Base-by-base conservation (phyloP, 2,888 invertebrate species). In the Xylophagus ater region DNA sequence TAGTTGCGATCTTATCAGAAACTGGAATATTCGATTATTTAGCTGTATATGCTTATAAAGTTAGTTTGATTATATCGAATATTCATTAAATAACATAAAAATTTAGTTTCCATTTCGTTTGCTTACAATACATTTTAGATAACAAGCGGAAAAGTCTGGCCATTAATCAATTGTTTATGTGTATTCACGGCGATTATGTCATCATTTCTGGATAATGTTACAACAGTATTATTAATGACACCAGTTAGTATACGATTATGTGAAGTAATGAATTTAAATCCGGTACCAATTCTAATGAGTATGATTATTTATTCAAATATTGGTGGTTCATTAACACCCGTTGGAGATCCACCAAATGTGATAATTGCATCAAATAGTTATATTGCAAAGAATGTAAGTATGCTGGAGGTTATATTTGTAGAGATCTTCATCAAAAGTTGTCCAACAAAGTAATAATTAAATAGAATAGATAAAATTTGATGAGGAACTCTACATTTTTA, bases 251-350 rank as follows among this genome's bases (percentile, higher is more conserved):
- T 85, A 50, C 71, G 76, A 68, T 74, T 92, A 13, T 90, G 92
- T 56, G 90, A 92, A 64, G 88, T 89, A 28, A 81, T 87, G 75
- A 78, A 81, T 47, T 59, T 93, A 35, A 86, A 92, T 60, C 92
- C 92, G 0, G 81, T 85, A 1, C 86, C 87, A 3, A 80, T 92
- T 33, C 62, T 93, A 37, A 89, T 89, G 67, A 79, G 82, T 1
- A 84, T 87, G 75, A 80, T 92, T 32, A 76, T 92, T 52, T 90
- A 83, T 59, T 87, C 88, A 13, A 93, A 93, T 54, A 85, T 92
- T 38, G 92, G 92, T 0, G 92, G 92, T 0, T 82, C 89, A 0
- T 74, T 86, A 14, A 92, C 92, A 0, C 90, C 90, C 0, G 82
- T 92, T 1, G 92, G 92, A 0, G 92, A 93, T 60, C 92, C 90